Conservation (phyloP, 1,140 invertebrate genomes). For the Nomia melanderi region DNA sequence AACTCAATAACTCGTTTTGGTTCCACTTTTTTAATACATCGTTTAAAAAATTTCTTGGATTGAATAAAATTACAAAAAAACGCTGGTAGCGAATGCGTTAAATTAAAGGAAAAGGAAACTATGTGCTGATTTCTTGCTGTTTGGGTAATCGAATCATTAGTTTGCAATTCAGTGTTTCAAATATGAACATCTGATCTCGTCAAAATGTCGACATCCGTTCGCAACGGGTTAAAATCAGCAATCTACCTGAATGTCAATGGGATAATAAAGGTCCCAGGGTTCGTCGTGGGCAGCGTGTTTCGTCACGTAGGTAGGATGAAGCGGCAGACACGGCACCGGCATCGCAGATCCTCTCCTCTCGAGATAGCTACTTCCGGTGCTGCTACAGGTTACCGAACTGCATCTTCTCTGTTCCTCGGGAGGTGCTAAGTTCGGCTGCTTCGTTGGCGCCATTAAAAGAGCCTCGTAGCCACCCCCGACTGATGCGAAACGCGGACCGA, state of each 20-base stretch:
- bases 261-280: conserved; percentile 85
- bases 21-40: no score
- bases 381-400: conserved; percentile 90
- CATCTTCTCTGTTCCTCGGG: conserved; percentile 84
- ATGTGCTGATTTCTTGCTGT: no score
- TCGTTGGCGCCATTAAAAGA: conserved; percentile 83
- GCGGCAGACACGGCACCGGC: conserved; percentile 85
- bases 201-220: no score
- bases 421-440: conserved; percentile 77
- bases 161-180: no score
- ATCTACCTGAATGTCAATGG: conserved; percentile 86
- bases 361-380: conserved; percentile 89
- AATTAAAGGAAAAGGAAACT: no score
- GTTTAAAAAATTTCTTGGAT: no score
- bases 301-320: conserved; percentile 79
- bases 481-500: conserved; percentile 84
- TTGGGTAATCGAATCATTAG: no score
- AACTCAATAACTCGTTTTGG: no score
- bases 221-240: no score
- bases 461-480: conserved; percentile 87
- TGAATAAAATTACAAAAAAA: no score
- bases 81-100: no score
- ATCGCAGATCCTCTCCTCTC: conserved; percentile 89
- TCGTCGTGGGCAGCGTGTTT: conserved; percentile 77
- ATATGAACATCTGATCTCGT: no score